These are phyloP conservation scores for Myrmecophaga tridactyla DNA, from an alignment of 2,113 vertebrate species.

Conservation along the genomic window DNA sequence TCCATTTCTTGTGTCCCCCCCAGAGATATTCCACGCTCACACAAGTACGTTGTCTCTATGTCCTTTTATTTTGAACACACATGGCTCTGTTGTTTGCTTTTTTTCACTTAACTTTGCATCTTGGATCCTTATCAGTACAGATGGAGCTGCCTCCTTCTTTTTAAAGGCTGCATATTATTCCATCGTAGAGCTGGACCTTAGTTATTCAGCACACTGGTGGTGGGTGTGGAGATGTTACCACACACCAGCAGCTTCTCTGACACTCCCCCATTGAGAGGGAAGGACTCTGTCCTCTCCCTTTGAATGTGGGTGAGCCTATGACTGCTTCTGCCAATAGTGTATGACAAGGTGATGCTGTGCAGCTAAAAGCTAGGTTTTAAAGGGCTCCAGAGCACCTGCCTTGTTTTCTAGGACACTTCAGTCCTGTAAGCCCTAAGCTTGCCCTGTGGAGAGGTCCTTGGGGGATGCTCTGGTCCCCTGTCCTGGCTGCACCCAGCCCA, in stretches of 20 bases:
- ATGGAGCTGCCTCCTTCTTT: neutral
- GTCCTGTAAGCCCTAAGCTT: too few species aligned
- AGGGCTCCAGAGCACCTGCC: neutral
- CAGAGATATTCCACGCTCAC: accelerated
- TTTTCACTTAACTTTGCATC: neutral
- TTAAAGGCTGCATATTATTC: neutral
- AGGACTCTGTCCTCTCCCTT: neutral
- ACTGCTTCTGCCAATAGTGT: accelerated
- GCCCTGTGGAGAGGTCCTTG: neutral
- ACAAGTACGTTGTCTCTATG: accelerated
- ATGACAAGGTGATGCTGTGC: too few species aligned
- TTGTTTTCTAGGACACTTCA: neutral
- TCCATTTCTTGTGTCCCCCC: too few species aligned
- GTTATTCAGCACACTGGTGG: neutral
- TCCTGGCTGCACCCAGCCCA: neutral
- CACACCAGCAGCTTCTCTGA: too few species aligned
- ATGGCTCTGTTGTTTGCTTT: neutral
- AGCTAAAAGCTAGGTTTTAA: neutral
- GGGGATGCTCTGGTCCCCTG: neutral
- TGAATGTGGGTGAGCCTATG: neutral
- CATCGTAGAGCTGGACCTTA: accelerated
- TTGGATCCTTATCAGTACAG: accelerated
- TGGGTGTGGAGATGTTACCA: neutral
- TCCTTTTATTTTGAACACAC: accelerated
- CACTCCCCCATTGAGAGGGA: too few species aligned